Percentiles rank a stretch among this genome's conserved stretches.
phyloP scores from a whole-genome alignment of 2,113 vertebrate species.

The Myotis davidii region DNA sequence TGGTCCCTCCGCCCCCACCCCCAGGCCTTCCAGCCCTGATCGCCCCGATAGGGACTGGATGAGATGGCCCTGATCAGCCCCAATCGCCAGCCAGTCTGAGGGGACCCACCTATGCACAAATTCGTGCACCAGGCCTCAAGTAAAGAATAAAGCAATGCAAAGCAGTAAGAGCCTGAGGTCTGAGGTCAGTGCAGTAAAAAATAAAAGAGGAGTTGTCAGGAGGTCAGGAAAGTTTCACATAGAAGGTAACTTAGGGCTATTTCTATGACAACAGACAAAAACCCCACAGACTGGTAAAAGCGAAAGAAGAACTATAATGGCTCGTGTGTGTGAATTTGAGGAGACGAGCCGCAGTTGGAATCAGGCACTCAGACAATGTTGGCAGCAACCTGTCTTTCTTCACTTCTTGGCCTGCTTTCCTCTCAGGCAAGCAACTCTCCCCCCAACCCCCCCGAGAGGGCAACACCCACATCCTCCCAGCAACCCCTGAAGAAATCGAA shows the following conservation, averaged over 20 bases:
- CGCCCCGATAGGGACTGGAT: too few species aligned
- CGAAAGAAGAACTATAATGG: too few species aligned
- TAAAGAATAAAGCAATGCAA: neutral
- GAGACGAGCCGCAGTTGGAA: neutral
- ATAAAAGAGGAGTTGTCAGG: neutral
- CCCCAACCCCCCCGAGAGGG: neutral
- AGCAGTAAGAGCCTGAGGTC: too few species aligned
- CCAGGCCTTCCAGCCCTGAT: too few species aligned
- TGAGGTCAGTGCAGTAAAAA: neutral
- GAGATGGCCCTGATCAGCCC: too few species aligned
- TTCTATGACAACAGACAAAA: neutral
- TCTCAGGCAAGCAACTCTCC: neutral
- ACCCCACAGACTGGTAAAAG: too few species aligned
- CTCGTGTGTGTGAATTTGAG: fast-evolving
- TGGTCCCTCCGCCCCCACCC: too few species aligned
- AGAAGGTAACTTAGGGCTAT: neutral
- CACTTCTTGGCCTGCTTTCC: neutral
- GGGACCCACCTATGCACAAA: too few species aligned
- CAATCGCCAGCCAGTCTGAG: too few species aligned
- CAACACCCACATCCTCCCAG: neutral
- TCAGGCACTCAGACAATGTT: neutral
- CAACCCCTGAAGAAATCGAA: neutral
- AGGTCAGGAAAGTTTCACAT: neutral
- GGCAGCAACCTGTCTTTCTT: neutral
- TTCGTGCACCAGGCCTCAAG: too few species aligned